Evolutionary conservation across 2,113 vertebrate species (phyloP), one percentile per base, ranked within the genome.

Genomic region (Macrotis lagotis): DNA sequence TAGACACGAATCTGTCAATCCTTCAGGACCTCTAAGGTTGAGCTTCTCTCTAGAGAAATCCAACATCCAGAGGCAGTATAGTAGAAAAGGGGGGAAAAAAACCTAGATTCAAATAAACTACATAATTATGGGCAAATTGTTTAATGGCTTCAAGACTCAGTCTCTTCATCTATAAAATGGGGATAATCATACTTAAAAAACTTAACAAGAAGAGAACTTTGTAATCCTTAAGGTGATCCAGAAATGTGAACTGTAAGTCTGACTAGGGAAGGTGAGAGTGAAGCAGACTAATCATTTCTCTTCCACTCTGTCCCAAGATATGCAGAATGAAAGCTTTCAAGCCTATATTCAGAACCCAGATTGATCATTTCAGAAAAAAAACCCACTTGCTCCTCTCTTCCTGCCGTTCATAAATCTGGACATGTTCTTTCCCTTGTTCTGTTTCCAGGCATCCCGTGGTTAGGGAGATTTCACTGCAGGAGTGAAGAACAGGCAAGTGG

Each of bases 401-500:
- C 10, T 37, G 49, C 48, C 25, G 8, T 74, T 91, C 51, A 50
- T 48, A 50, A 89, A 25, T 89, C 37, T 14, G 44, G 12, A 50
- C 44, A 31, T 44, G 89, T 51, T 51, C 47, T 53, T 37, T 51
- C 48, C 31, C 25, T 91, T 89, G 0, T 50, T 25, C 50, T 48
- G 88, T 89, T 91, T 94, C 26, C 0, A 89, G 52, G 8, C 50
- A 89, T 88, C 90, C 31, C 95, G 90, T 44, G 48, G 50, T 93
- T 50, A 90, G 31, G 89, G 48, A 93, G 95, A 88, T 89, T 95
- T 88, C 74, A 51, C 51, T 93, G 91, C 50, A 92, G 25, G 55
- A n/a, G 37, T 24, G 7, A 44, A 83, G 93, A 16, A 74, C 50
- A 44, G 7, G n/a, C 7, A 24, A 83, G 44, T 83, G 66, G 66